Evolutionary conservation across 2,113 vertebrate genomes (phyloP).

Genomic region (Castor canadensis): DNA sequence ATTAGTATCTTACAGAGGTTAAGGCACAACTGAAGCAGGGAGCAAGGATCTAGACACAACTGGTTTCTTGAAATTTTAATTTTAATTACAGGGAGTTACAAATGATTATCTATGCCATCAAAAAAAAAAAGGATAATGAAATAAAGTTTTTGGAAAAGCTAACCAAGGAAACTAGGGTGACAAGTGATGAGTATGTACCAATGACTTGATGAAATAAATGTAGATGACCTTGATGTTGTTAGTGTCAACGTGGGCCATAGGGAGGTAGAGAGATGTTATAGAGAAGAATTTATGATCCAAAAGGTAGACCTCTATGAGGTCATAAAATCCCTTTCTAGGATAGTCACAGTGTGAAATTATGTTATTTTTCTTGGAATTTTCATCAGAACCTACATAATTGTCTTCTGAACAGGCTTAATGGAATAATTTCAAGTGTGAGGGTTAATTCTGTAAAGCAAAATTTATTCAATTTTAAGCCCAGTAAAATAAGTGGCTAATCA

Average conservation of each 20-base stretch:
- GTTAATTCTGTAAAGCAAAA: neutral
- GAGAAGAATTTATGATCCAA: neutral
- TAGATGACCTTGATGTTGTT: neutral
- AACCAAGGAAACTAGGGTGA: neutral
- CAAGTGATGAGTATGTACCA: neutral
- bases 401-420: neutral
- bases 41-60: neutral
- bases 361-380: neutral
- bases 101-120: neutral
- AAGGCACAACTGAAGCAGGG: conserved; percentile 42
- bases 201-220: neutral
- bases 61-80: conserved; percentile 44
- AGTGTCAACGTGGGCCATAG: neutral
- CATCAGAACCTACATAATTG: neutral
- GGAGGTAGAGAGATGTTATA: neutral
- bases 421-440: conserved; percentile 10
- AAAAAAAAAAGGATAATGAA: neutral
- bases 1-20: neutral
- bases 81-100: conserved; percentile 8
- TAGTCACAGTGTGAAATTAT: neutral
- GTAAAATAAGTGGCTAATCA: neutral
- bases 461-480: neutral
- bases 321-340: neutral
- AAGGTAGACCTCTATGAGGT: neutral
- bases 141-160: neutral